Conservation (phyloP, 2,888 invertebrate genomes). For the Leptothorax acervorum region DNA sequence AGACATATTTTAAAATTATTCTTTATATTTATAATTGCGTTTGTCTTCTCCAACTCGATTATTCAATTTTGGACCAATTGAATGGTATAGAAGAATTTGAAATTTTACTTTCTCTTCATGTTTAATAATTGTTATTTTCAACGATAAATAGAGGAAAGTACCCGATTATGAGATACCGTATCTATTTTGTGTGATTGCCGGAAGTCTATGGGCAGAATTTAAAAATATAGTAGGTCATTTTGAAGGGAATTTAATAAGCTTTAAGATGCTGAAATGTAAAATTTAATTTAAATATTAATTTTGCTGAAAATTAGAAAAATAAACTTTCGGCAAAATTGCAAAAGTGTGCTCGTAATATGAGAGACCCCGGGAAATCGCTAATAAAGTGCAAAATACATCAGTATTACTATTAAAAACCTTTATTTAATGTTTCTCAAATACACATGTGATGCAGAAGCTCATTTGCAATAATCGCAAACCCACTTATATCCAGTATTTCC, state of each 20-base stretch:
- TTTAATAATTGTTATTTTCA: no score
- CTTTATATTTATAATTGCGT: conserved; percentile 58
- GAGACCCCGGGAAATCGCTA: background rate
- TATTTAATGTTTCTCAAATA: background rate
- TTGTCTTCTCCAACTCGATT: conserved; percentile 13
- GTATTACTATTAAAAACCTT: background rate
- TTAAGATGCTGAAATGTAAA: background rate
- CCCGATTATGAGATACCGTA: no score
- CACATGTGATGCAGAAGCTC: background rate
- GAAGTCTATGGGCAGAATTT: background rate
- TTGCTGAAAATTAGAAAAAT: background rate
- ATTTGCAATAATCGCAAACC: background rate
- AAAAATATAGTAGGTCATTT: background rate
- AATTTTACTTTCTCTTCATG: background rate
- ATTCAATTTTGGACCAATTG: conserved; percentile 24
- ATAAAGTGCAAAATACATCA: background rate
- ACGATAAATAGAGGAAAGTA: no score
- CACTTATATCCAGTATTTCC: background rate
- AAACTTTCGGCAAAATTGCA: no score
- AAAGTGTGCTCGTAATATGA: background rate
- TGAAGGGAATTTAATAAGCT: background rate
- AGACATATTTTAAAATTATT: no score
- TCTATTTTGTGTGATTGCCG: background rate
- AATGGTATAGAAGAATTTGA: background rate
- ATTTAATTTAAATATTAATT: conserved; percentile 1